A percentile compares a stretch with the other conserved stretches of the same genome.
Conservation (phyloP, 1,140 invertebrate genomes). For the Rhynchophorus ferrugineus region DNA sequence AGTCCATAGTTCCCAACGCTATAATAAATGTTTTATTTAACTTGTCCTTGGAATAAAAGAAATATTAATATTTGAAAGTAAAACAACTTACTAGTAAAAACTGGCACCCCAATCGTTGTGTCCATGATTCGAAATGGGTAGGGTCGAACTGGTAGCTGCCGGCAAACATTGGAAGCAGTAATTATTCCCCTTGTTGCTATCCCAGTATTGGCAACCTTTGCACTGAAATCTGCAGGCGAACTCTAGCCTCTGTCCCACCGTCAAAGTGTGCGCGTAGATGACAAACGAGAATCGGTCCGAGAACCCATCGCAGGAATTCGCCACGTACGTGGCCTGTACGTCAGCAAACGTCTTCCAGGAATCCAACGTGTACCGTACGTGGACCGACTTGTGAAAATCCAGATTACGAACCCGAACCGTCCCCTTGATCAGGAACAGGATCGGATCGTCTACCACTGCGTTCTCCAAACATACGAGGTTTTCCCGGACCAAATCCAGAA, state of each 20-base stretch:
- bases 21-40: no score
- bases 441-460: conserved; percentile 61
- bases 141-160: conserved; percentile 27
- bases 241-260: conserved; percentile 66
- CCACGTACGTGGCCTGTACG: conserved; percentile 72
- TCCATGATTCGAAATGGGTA: conserved; percentile 6
- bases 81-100: conserved; percentile 38
- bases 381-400: conserved; percentile 85
- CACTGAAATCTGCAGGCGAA: conserved; percentile 78
- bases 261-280: conserved; percentile 62
- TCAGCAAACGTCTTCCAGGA: conserved; percentile 80
- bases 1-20: no score
- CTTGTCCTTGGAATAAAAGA: no score
- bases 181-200: conserved; percentile 78
- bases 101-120: conserved; percentile 29
- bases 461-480: conserved; percentile 79
- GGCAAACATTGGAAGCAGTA: conserved; percentile 78
- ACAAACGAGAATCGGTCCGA: conserved; percentile 83
- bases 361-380: conserved; percentile 79
- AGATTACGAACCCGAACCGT: conserved; percentile 82
- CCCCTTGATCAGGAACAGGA: conserved; percentile 71
- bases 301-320: conserved; percentile 85
- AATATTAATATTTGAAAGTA: no score
- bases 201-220: conserved; percentile 81
- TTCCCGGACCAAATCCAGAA: conserved; percentile 66